Percentiles rank a stretch among this genome's conserved stretches.
Conservation (phyloP, 2,113 vertebrate species). For the Brachypteracias leptosomus region DNA sequence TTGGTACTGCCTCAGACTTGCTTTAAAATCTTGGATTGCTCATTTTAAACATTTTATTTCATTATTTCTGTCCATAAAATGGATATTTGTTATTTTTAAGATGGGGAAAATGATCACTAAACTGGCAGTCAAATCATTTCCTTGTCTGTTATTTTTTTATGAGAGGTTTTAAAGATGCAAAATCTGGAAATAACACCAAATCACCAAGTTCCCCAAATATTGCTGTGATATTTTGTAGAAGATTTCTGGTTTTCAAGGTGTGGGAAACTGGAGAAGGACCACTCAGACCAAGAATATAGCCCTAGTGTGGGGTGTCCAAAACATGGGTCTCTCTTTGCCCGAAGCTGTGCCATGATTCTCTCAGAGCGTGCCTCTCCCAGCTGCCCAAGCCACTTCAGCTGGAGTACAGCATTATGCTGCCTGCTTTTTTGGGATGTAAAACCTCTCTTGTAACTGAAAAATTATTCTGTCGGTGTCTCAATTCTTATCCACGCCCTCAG, state of each 20-base stretch:
- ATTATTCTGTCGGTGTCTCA: neutral
- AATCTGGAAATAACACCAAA: neutral
- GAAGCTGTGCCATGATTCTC: neutral
- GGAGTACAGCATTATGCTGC: neutral
- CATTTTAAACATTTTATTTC: neutral
- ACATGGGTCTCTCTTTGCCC: rapidly evolving
- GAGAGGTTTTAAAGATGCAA: neutral
- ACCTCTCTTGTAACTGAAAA: neutral
- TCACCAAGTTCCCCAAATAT: neutral
- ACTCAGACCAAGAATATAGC: neutral
- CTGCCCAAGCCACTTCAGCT: neutral
- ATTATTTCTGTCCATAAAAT: neutral
- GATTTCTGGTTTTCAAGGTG: neutral
- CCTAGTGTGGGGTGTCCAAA: neutral
- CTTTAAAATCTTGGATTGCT: neutral
- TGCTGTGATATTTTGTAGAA: neutral
- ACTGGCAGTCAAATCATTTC: neutral
- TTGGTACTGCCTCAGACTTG: neutral
- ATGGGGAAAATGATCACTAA: neutral
- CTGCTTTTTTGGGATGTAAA: neutral
- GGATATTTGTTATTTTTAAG: neutral
- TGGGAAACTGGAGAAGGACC: neutral
- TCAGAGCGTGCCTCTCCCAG: neutral
- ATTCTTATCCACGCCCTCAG: neutral
- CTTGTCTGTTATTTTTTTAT: neutral